Base-by-base conservation (phyloP, 2,113 vertebrate genomes). In the Petrocephalus microphthalmus region DNA sequence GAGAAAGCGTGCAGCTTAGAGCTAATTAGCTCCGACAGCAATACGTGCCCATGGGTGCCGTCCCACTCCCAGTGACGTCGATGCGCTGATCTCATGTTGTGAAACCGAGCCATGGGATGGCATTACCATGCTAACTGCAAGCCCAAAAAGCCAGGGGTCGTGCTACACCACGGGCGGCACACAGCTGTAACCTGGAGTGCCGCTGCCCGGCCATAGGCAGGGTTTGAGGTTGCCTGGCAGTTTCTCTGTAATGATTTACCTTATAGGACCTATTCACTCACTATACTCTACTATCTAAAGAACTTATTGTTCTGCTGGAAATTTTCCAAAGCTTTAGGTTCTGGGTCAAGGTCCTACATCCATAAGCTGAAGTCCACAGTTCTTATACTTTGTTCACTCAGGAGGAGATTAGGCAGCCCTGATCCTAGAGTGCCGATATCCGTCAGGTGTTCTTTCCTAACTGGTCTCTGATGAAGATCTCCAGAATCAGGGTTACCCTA, bases 1-100 rank as follows among this genome's bases (percentile, higher is more conserved):
- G 84, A 89, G 88, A 51, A 74, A 84, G 87, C 85, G 0, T 81
- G 64, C 37, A 84, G 87, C 88, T 89, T 90, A 88, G 45, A 81
- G 64, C 51, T 29, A 88, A 71, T 88, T 84, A 71, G 84, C 56
- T 82, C 87, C 42, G 78, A 85, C 87, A 84, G 53, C 47, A 54
- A 54, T 88, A 87, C 84, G 10, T 33, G 52, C 52, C 52, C 51
- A 15, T 85, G 84, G 84, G 4, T 19, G 49, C 51, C 51, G 25
- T 86, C 87, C 64, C 84, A 85, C 85, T 51, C 47, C 22, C 47
- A n/a, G 33, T 33, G n/a, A 4, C 15, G 64, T 83, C 71, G 37
- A 33, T 49, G n/a, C 7, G 13, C 29, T 47, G 29, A 57, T 81
- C 78, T 88, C 22, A n/a, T n/a, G 6, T 60, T 88, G 52, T 64